These are phyloP conservation scores for Luffia ferchaultella DNA, from an alignment of 2,888 invertebrate genomes.

Conservation along the genomic window DNA sequence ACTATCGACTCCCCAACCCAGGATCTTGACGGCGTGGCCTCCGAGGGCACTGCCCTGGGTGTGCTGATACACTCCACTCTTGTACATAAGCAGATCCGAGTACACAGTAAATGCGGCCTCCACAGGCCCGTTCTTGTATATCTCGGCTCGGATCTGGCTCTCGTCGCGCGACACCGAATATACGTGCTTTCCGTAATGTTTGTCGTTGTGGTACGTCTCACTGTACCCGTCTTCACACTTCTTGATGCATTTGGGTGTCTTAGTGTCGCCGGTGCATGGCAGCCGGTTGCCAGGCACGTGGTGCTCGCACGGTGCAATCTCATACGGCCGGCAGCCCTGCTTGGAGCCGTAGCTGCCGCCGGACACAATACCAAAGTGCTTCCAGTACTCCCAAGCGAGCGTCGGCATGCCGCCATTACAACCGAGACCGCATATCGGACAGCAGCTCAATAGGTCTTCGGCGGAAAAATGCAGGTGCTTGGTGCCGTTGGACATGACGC, in stretches of 20 bases:
- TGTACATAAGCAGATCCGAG: slow-evolving; percentile 77
- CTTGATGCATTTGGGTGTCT: slow-evolving; percentile 75
- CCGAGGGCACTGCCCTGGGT: slow-evolving; percentile 71
- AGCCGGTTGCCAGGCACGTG: slow-evolving; percentile 74
- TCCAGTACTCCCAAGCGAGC: slow-evolving; percentile 81
- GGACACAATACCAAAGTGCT: slow-evolving; percentile 76
- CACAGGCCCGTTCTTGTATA: slow-evolving; percentile 79
- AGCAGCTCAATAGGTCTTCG: slow-evolving; percentile 78
- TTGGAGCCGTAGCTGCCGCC: slow-evolving; percentile 75
- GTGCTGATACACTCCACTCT: slow-evolving; percentile 69
- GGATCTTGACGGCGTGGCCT: slow-evolving; percentile 78
- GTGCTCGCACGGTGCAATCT: slow-evolving; percentile 80
- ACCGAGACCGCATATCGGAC: slow-evolving; percentile 71
- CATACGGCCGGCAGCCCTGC: slow-evolving; percentile 82
- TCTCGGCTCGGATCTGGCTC: slow-evolving; percentile 73
- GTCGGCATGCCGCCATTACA: slow-evolving; percentile 75
- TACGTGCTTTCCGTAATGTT: slow-evolving; percentile 69
- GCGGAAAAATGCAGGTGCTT: slow-evolving; percentile 72
- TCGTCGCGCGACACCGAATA: slow-evolving; percentile 59
- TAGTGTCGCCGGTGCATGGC: slow-evolving; percentile 62
- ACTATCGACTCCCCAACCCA: slow-evolving; percentile 81
- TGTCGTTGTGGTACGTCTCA: slow-evolving; percentile 69
- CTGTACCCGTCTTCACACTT: slow-evolving; percentile 69
- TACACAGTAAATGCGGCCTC: slow-evolving; percentile 82
- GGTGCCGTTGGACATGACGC: slow-evolving; percentile 73